Conservation (phyloP, 2,113 vertebrate genomes). For the Labrus mixtus region DNA sequence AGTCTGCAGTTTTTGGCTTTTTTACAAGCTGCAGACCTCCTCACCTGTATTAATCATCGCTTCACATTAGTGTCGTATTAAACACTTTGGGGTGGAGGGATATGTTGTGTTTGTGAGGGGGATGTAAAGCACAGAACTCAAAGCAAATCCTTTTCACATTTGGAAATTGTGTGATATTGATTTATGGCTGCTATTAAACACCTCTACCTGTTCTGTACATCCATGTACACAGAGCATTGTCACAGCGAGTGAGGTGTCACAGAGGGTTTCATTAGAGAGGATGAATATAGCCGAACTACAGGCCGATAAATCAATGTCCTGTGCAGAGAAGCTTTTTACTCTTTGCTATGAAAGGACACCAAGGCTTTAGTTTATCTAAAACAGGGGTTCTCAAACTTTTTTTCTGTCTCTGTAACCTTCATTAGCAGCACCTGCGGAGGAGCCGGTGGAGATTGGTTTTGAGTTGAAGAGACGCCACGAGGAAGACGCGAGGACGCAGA, state of each 20-base stretch:
- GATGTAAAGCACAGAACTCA: slow-evolving; percentile 55
- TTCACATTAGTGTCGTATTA: slow-evolving; percentile 36
- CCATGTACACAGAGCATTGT: slow-evolving; percentile 59
- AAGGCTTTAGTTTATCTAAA: slow-evolving; percentile 51
- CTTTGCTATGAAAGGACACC: slow-evolving; percentile 33
- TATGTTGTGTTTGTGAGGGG: slow-evolving; percentile 35
- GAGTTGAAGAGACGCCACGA: too few species aligned
- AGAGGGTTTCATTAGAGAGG: slow-evolving; percentile 63
- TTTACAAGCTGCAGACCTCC: slow-evolving; percentile 17
- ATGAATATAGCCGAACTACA: slow-evolving; percentile 59
- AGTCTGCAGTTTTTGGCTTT: slow-evolving; percentile 10
- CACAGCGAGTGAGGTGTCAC: slow-evolving; percentile 48
- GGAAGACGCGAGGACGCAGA: too few species aligned
- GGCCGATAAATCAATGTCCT: slow-evolving; percentile 65
- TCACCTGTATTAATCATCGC: slow-evolving; percentile 52
- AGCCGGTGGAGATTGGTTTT: too few species aligned
- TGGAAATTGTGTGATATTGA: slow-evolving; percentile 62
- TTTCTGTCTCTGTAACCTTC: too few species aligned
- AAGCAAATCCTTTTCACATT: slow-evolving; percentile 53
- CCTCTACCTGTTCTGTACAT: slow-evolving; percentile 49
- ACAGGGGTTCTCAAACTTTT: too few species aligned
- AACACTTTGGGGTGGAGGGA: slow-evolving; percentile 14
- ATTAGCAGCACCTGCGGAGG: too few species aligned
- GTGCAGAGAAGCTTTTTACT: slow-evolving; percentile 56
- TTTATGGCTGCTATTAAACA: slow-evolving; percentile 63